Percentiles rank a stretch among this genome's conserved stretches.
Conservation (phyloP, 1,140 invertebrate genomes). For the Trichoplusia ni region DNA sequence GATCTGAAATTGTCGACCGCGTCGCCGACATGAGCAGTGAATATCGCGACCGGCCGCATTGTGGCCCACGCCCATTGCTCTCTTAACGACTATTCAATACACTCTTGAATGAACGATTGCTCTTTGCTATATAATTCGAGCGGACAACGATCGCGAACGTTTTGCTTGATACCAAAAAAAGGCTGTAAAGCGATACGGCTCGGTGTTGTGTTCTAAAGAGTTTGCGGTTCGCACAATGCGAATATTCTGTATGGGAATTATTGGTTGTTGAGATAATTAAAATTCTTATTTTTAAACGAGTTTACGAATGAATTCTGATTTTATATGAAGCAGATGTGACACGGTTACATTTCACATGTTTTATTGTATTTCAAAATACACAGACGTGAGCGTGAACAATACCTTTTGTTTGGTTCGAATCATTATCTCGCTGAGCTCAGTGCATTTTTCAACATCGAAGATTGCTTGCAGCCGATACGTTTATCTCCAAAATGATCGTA, state of each 20-base stretch:
- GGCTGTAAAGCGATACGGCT: constrained; percentile 72
- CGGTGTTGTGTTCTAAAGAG: constrained; percentile 45
- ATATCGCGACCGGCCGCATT: constrained; percentile 50
- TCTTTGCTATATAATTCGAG: constrained; percentile 75
- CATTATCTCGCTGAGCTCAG: constrained; percentile 1
- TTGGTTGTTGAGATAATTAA: neutral
- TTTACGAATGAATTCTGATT: too few relatives aligned
- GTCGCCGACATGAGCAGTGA: constrained; percentile 45
- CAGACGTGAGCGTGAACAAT: neutral
- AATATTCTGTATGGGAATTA: constrained; percentile 46
- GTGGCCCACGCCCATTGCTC: constrained; percentile 71
- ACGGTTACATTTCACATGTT: too few relatives aligned
- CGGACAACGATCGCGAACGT: constrained; percentile 64
- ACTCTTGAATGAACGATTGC: constrained; percentile 76
- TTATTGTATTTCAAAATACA: neutral
- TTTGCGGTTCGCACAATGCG: constrained; percentile 49
- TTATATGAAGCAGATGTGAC: too few relatives aligned
- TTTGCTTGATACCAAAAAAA: constrained; percentile 64
- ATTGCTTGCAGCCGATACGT: constrained; percentile 8
- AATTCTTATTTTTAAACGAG: neutral
- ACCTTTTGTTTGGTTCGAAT: constrained; percentile 7
- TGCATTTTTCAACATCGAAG: constrained; percentile 26
- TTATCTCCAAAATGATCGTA: constrained; percentile 23
- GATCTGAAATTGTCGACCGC: constrained; percentile 77
- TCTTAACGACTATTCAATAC: constrained; percentile 78